Evolutionary conservation across 2,797 vertebrate genomes (phyloP), one percentile per base, ranked within the genome.

Genomic region (Saxicola maurus): DNA sequence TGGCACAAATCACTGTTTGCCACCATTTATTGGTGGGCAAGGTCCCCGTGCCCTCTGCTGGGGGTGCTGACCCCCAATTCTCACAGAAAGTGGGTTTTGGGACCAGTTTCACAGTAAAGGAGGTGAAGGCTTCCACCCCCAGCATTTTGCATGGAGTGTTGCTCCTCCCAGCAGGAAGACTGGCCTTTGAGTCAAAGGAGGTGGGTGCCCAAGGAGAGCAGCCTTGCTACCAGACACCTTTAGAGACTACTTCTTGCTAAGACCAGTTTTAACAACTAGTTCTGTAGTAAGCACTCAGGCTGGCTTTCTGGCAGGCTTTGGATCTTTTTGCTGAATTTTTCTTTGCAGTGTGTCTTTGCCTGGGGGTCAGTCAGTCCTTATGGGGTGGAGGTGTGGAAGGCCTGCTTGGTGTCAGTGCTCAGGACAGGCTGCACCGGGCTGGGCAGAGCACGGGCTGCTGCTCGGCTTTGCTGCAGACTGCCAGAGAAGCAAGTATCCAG

Each of bases 381-480:
- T 1, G 2, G n/a, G 7, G n/a, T n/a, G 25, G 7, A 61, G 57
- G 33, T 0, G 4, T 16, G 25, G 56, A 38, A 45, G 15, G 15
- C 40, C 52, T 3, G 12, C 19, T 5, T 11, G 48, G 35, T 33
- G 24, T 4, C 0, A 1, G 71, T 0, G 0, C 28, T 31, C 31
- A 1, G 6, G 59, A 30, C 46, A 17, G 74, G 81, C 73, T 82
- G 49, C 25, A 1, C 30, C 1, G 20, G 42, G 52, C 31, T 24
- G 6, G 57, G 3, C 20, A 37, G 79, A 59, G 51, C 9, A 4
- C 35, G 30, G 52, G 51, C 43, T 35, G 35, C 11, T 35, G 35
- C 35, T 38, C 5, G 1, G 57, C 61, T 69, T 67, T 12, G 2
- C 80, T 6, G 42, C 17, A 24, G 28, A 2, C 25, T 21, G 13